phyloP scores from a whole-genome alignment of 92 coral and sea anemone species.

The Diadumene lineata region DNA sequence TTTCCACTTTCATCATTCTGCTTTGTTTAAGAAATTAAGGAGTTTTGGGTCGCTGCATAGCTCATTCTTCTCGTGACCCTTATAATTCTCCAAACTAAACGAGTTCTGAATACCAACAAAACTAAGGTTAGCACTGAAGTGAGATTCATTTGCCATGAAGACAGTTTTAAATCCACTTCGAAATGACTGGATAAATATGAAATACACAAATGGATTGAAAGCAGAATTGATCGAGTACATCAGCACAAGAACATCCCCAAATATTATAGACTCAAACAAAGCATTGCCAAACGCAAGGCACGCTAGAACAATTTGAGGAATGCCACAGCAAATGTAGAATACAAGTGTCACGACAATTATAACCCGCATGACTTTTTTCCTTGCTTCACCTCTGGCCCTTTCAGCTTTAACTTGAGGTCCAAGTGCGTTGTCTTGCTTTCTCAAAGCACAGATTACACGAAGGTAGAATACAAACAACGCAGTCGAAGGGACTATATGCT shows the following conservation, averaged over 20 bases:
- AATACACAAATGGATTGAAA: neutral
- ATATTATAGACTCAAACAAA: neutral
- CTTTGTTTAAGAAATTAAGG: too few relatives aligned
- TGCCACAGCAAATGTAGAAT: neutral
- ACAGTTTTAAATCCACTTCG: neutral
- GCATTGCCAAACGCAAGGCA: neutral
- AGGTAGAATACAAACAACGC: neutral
- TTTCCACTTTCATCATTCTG: too few relatives aligned
- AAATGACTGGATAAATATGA: neutral
- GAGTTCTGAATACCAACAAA: neutral
- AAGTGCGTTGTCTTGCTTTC: neutral
- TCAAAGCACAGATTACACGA: neutral
- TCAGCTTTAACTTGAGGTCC: conserved; percentile 5
- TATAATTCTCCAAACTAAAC: neutral
- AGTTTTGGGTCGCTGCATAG: too few relatives aligned
- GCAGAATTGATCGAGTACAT: neutral
- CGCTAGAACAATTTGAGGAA: neutral
- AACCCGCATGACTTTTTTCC: conserved; percentile 3
- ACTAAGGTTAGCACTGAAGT: neutral
- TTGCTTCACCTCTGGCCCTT: neutral
- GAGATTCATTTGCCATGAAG: neutral
- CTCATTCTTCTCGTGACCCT: too few relatives aligned
- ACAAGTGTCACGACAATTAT: neutral
- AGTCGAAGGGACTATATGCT: neutral
- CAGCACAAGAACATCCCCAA: neutral